These are phyloP conservation scores for Physella acuta DNA, from an alignment of 1,140 invertebrate genomes.

Conservation along the genomic window DNA sequence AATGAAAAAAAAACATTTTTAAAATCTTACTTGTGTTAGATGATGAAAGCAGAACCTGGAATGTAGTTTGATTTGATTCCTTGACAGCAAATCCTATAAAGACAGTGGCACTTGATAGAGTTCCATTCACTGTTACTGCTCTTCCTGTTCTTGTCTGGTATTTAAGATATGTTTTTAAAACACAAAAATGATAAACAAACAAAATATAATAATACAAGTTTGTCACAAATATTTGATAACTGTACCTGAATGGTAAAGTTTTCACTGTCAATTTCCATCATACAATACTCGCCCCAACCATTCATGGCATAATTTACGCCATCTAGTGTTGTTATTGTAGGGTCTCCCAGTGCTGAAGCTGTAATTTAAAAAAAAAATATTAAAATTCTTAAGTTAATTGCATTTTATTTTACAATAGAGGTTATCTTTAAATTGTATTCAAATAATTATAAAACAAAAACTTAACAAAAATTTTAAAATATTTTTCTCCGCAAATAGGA, in stretches of 20 bases:
- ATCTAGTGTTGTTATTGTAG: slow-evolving; percentile 91
- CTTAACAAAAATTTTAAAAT: too few relatives aligned
- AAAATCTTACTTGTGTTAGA: slow-evolving; percentile 26
- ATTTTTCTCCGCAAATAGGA: too few relatives aligned
- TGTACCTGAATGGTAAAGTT: slow-evolving; percentile 20
- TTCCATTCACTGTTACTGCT: slow-evolving; percentile 20
- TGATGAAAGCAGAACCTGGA: slow-evolving; percentile 24
- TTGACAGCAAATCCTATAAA: slow-evolving; percentile 35
- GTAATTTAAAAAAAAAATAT: too few relatives aligned
- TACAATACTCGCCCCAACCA: slow-evolving; percentile 84
- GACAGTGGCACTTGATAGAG: slow-evolving; percentile 29
- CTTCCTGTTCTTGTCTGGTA: slow-evolving; percentile 30
- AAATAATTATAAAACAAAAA: too few relatives aligned
- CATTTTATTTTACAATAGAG: too few relatives aligned
- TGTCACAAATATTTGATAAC: too few relatives aligned
- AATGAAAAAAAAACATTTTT: too few relatives aligned
- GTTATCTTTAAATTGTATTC: too few relatives aligned
- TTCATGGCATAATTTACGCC: slow-evolving; percentile 89
- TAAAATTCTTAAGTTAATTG: too few relatives aligned
- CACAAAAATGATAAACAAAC: too few relatives aligned
- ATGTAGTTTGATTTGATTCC: slow-evolving; percentile 11
- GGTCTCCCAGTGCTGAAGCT: slow-evolving; percentile 70
- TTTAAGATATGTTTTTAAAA: too few relatives aligned
- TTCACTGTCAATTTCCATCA: slow-evolving; percentile 14
- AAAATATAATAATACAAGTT: too few relatives aligned